Conservation (phyloP, 2,113 vertebrate genomes). For the Chaenogobius annularis region DNA sequence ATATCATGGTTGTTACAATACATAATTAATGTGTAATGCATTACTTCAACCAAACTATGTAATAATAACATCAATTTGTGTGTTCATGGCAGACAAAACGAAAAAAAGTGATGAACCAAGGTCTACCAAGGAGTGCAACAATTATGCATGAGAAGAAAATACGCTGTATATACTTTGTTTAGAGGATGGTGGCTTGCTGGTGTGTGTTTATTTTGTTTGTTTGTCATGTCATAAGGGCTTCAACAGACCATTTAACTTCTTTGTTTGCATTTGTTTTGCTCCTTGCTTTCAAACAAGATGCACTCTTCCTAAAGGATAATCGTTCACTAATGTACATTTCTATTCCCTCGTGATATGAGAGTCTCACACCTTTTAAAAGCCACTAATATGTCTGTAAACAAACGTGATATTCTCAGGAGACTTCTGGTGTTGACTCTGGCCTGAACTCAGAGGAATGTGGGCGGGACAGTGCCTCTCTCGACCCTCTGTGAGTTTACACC, state of each 20-base stretch:
- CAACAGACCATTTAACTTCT: not conserved
- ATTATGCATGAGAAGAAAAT: too few species aligned
- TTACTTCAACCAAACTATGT: too few species aligned
- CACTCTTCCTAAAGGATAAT: not conserved
- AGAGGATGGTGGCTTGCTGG: too few species aligned
- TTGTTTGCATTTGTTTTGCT: conserved; percentile 1
- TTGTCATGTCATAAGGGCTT: too few species aligned
- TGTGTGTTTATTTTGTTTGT: too few species aligned
- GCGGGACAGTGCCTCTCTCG: conserved; percentile 28
- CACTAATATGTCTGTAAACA: conserved; percentile 2
- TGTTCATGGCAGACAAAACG: too few species aligned
- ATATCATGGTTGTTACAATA: too few species aligned
- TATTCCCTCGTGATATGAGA: not conserved
- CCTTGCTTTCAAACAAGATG: not conserved
- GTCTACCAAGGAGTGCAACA: too few species aligned
- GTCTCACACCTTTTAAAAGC: not conserved
- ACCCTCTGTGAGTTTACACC: conserved; percentile 10
- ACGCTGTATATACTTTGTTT: too few species aligned
- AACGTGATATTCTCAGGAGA: not conserved
- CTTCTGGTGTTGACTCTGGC: conserved; percentile 2
- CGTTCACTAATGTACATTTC: not conserved
- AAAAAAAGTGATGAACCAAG: too few species aligned
- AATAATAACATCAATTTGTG: too few species aligned
- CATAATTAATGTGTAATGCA: too few species aligned
- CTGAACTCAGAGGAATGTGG: conserved; percentile 44